Evolutionary conservation across 2,113 vertebrate species (phyloP).

Genomic region (Oryctolagus cuniculus): mOryCun1.1 NC_091432.1:210344001-210344500

Average conservation of each 20-base stretch:
- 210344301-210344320: constrained; percentile 67
- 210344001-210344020: constrained; percentile 9
- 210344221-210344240: constrained; percentile 77
- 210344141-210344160: not conserved
- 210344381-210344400: constrained; percentile 81
- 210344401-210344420: constrained; percentile 76
- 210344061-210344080: not conserved
- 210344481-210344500: constrained; percentile 69
- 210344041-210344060: not conserved
- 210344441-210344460: constrained; percentile 67
- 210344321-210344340: constrained; percentile 67
- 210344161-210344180: constrained; percentile 45
- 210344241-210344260: constrained; percentile 74
- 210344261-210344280: constrained; percentile 70
- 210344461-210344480: constrained; percentile 16
- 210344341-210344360: constrained; percentile 77
- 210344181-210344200: constrained; percentile 48
- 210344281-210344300: constrained; percentile 74
- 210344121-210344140: not conserved
- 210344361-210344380: constrained; percentile 72
- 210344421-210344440: constrained; percentile 70
- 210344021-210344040: not conserved
- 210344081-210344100: not conserved
- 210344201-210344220: constrained; percentile 75
- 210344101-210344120: not conserved